These are phyloP conservation scores for Xiphophorus maculatus DNA, from an alignment of 2,113 vertebrate genomes.

Conservation along the genomic window DNA sequence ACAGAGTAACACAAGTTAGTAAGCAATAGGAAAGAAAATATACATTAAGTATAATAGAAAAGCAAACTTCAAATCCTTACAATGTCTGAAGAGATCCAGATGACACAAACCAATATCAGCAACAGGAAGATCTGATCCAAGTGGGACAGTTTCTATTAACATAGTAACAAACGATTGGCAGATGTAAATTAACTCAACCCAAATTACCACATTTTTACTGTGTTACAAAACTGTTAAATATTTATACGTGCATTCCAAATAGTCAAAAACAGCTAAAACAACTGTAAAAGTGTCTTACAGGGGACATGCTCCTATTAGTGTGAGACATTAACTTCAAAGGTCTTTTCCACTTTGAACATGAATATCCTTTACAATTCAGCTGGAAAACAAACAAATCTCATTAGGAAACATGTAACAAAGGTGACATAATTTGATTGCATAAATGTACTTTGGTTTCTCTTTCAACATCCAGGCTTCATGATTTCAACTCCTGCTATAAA, in stretches of 20 bases:
- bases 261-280: too few relatives aligned
- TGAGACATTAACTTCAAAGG: not conserved
- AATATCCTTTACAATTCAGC: not conserved
- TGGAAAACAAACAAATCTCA: not conserved
- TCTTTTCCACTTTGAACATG: not conserved
- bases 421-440: not conserved
- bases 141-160: not conserved
- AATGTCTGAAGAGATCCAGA: not conserved
- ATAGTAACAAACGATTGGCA: not conserved
- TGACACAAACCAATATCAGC: not conserved
- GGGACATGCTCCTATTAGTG: not conserved
- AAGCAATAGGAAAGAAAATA: not conserved
- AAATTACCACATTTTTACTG: not conserved
- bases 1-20: conserved; percentile 5
- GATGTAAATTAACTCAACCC: not conserved
- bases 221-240: too few relatives aligned
- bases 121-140: not conserved
- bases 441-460: not conserved
- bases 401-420: not conserved
- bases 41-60: not conserved
- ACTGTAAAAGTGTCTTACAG: too few relatives aligned
- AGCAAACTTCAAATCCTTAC: not conserved
- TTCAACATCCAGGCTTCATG: too few relatives aligned
- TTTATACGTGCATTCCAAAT: too few relatives aligned
- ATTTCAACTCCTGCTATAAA: not conserved